phyloP scores from a whole-genome alignment of 2,113 vertebrate genomes.

The Halcyon malimbica region DNA sequence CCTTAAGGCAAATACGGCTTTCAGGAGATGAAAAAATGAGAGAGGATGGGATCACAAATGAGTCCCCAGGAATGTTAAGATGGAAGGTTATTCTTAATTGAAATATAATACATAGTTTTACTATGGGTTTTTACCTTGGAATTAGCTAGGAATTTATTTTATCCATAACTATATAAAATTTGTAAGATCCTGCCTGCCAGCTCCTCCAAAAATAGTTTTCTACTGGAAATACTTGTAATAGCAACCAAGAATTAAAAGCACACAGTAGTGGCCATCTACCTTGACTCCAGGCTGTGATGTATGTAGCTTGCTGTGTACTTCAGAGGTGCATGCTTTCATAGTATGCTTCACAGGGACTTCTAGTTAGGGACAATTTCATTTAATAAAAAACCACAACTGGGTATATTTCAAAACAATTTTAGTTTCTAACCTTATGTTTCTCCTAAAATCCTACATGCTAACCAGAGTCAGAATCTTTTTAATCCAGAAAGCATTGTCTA shows the following conservation, averaged over 20 bases:
- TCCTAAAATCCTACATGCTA: neutral
- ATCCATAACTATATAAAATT: neutral
- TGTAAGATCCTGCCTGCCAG: neutral
- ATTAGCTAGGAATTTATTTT: neutral
- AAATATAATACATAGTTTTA: neutral
- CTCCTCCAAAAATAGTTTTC: neutral
- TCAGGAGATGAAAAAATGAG: neutral
- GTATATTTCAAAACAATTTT: neutral
- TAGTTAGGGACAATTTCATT: neutral
- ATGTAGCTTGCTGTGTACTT: neutral
- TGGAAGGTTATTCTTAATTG: neutral
- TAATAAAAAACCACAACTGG: neutral
- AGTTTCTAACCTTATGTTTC: neutral
- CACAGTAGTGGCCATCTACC: neutral
- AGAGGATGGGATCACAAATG: neutral
- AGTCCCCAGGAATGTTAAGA: neutral
- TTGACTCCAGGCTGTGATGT: neutral
- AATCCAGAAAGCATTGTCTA: neutral
- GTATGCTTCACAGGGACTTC: neutral
- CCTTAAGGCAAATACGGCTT: neutral
- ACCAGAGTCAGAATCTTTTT: neutral
- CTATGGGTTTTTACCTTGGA: neutral
- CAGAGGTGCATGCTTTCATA: neutral
- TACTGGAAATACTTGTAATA: neutral
- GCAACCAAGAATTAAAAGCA: neutral